Evolutionary conservation across 2,113 vertebrate species (phyloP).

Genomic region (Saimiri boliviensis): DNA sequence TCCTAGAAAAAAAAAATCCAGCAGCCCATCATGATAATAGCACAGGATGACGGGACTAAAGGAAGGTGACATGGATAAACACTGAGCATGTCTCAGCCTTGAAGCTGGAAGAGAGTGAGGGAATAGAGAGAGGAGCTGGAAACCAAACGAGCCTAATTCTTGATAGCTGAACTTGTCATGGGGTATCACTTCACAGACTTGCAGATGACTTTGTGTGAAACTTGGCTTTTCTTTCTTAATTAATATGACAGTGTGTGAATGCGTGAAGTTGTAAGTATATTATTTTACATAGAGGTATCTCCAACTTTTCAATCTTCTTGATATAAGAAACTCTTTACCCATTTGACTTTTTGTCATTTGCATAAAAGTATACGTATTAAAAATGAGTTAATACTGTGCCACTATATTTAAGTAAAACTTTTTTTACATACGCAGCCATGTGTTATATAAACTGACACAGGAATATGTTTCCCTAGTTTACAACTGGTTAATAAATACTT

Average conservation of each 20-base stretch:
- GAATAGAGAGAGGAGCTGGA: neutral
- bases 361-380: conserved; percentile 19
- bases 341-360: neutral
- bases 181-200: neutral
- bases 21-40: neutral
- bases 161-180: neutral
- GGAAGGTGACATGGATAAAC: neutral
- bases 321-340: neutral
- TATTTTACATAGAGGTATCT: conserved; percentile 25
- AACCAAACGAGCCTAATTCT: neutral
- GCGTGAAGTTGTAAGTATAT: neutral
- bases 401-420: conserved; percentile 47
- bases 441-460: conserved; percentile 67
- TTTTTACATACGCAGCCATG: conserved; percentile 14
- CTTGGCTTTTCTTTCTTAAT: neutral
- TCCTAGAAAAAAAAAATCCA: neutral
- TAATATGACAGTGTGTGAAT: neutral
- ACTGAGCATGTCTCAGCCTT: neutral
- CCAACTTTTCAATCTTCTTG: conserved; percentile 7
- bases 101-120: neutral
- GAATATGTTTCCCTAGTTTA: conserved; percentile 3
- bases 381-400: neutral
- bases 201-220: neutral
- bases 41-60: neutral
- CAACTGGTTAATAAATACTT: neutral